Evolutionary conservation across 2,797 vertebrate species (phyloP).

Genomic region (Falco columbarius): DNA sequence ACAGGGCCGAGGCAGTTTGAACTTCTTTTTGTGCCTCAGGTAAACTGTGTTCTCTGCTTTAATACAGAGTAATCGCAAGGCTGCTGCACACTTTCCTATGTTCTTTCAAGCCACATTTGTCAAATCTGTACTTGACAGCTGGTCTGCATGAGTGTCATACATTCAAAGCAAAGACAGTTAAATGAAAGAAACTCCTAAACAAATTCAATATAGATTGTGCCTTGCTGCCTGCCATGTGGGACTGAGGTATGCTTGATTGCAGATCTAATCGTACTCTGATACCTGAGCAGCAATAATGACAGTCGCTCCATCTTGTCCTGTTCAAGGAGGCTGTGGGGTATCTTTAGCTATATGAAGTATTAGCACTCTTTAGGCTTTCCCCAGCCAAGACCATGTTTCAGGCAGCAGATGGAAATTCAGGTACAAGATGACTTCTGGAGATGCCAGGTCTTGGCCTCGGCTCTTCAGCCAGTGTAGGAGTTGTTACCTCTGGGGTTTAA

Average conservation of each 20-base stretch:
- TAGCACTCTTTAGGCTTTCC: background rate
- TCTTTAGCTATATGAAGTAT: background rate
- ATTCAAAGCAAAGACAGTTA: background rate
- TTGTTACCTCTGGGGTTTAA: background rate
- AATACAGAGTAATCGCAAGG: background rate
- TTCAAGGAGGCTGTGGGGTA: background rate
- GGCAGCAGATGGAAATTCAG: background rate
- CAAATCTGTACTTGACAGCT: background rate
- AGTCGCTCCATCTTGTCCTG: background rate
- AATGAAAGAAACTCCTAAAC: background rate
- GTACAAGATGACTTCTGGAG: background rate
- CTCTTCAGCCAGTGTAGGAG: background rate
- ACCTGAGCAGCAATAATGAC: background rate
- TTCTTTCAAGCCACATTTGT: conserved; percentile 30
- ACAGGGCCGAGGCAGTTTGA: background rate
- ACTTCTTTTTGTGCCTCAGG: background rate
- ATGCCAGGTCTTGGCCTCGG: background rate
- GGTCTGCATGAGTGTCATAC: background rate
- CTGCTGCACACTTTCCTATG: background rate
- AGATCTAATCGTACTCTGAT: background rate
- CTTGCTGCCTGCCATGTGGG: background rate
- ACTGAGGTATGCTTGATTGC: background rate
- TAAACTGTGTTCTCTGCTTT: background rate
- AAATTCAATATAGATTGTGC: background rate
- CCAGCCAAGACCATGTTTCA: background rate